Conservation (phyloP, 1,140 invertebrate species). For the Aphelenchoides fujianensis region DNA sequence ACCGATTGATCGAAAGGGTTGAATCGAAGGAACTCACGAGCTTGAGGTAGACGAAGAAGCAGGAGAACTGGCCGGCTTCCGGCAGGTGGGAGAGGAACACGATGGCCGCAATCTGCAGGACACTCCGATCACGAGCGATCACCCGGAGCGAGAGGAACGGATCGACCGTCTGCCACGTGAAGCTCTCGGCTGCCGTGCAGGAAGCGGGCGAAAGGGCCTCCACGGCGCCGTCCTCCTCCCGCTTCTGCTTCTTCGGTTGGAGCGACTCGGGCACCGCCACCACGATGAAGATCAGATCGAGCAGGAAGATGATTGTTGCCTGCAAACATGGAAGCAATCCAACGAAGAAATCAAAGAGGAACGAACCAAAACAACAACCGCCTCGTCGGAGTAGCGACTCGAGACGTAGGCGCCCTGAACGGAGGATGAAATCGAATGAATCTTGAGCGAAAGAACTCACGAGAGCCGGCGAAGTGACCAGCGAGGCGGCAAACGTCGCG, state of each 20-base stretch:
- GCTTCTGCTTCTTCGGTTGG: conserved; percentile 9
- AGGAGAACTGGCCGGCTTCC: conserved; percentile 96
- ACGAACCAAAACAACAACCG: conserved; percentile 80
- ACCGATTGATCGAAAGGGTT: conserved; percentile 29
- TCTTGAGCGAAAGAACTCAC: neutral
- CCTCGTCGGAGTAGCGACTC: conserved; percentile 80
- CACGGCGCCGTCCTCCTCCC: conserved; percentile 44
- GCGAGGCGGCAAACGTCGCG: conserved; percentile 94
- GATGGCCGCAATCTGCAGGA: conserved; percentile 90
- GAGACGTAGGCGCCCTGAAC: conserved; percentile 84
- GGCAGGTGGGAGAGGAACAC: conserved; percentile 96
- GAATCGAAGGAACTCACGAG: conserved; percentile 68
- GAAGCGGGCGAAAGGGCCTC: conserved; percentile 65
- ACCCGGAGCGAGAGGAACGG: conserved; percentile 87
- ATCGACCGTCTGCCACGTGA: conserved; percentile 84
- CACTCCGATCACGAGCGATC: conserved; percentile 90
- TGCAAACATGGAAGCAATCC: conserved; percentile 21
- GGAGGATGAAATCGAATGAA: conserved; percentile 16
- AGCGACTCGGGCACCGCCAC: conserved; percentile 95
- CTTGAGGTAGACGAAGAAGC: conserved; percentile 98
- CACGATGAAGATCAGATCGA: conserved; percentile 96
- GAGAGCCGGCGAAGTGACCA: conserved; percentile 92
- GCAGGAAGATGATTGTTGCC: conserved; percentile 84
- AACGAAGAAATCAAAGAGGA: conserved; percentile 17
- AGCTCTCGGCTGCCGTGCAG: conserved; percentile 47